Conservation (phyloP, 2,888 invertebrate genomes). For the Drosophila tripunctata region DNA sequence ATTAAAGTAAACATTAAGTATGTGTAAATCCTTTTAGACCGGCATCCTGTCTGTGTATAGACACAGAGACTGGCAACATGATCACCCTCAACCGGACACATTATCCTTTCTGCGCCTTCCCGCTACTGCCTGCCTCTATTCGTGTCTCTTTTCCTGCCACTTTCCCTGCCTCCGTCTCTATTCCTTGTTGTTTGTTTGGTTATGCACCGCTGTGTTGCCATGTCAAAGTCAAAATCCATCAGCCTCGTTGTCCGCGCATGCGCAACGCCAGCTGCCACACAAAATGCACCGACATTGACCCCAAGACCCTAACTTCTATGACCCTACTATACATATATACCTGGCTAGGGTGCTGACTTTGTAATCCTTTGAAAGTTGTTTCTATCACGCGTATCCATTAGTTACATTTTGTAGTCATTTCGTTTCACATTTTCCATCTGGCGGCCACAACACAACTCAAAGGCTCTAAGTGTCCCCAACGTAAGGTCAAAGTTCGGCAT, state of each 20-base stretch:
- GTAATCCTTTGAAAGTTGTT: conserved; percentile 76
- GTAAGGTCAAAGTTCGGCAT: conserved; percentile 33
- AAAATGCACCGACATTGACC: conserved; percentile 8
- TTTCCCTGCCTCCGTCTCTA: neutral
- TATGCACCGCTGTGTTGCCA: conserved; percentile 30
- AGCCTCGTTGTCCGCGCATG: conserved; percentile 67
- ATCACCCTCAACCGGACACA: conserved; percentile 28
- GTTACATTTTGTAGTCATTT: conserved; percentile 44
- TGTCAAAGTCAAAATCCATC: conserved; percentile 60
- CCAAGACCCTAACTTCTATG: conserved; percentile 11
- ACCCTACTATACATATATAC: too few species aligned
- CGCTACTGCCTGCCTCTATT: too few species aligned
- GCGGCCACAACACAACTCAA: conserved; percentile 34
- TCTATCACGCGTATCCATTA: conserved; percentile 72
- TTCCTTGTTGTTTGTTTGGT: conserved; percentile 26
- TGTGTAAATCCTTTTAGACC: conserved; percentile 71
- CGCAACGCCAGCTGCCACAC: conserved; percentile 58
- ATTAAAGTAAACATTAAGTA: conserved; percentile 67
- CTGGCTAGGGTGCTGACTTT: conserved; percentile 38
- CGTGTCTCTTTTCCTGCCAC: neutral
- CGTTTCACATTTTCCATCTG: conserved; percentile 20
- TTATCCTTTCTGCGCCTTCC: conserved; percentile 40
- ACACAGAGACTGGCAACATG: conserved; percentile 13
- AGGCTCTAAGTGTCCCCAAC: conserved; percentile 3
- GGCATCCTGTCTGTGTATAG: conserved; percentile 13